These are phyloP conservation scores for Pardosa pseudoannulata DNA, from an alignment of 2,888 invertebrate genomes.

Conservation along the genomic window DNA sequence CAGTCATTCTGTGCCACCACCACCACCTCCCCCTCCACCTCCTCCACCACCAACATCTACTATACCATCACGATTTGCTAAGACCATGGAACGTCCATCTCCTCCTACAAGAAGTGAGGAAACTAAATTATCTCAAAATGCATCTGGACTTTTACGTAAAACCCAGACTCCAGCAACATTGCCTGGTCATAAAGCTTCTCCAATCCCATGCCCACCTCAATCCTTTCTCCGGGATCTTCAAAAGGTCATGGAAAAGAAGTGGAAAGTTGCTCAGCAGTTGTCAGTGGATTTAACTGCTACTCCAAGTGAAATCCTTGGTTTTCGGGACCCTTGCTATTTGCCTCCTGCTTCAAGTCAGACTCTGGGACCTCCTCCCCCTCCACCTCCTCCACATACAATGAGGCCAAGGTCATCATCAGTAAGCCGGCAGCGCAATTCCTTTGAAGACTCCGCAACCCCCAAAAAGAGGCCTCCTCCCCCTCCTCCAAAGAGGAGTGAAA, in stretches of 20 bases:
- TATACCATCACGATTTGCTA: constrained; percentile 40
- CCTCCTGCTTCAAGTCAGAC: constrained; percentile 65
- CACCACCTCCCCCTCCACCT: constrained; percentile 60
- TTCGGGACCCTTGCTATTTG: constrained; percentile 80
- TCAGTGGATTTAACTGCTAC: constrained; percentile 91
- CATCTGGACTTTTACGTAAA: constrained; percentile 33
- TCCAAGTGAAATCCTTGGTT: constrained; percentile 93
- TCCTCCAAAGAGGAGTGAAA: constrained; percentile 91
- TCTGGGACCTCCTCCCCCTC: constrained; percentile 46
- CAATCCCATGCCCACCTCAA: constrained; percentile 77
- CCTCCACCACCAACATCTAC: constrained; percentile 64
- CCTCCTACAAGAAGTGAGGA: constrained; percentile 88
- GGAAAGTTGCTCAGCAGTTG: constrained; percentile 93
- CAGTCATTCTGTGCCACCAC: constrained; percentile 16
- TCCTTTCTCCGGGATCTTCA: constrained; percentile 92
- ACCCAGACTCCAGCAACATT: constrained; percentile 78
- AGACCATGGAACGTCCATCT: constrained; percentile 66
- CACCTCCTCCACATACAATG: constrained; percentile 48
- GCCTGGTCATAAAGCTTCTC: constrained; percentile 82
- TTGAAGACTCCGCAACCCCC: constrained; percentile 61
- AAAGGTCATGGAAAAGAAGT: constrained; percentile 92
- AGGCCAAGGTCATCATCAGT: constrained; percentile 46
- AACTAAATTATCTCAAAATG: constrained; percentile 82
- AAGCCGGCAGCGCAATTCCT: constrained; percentile 30
- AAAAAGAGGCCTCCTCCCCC: constrained; percentile 89